A percentile compares a stretch with the other conserved stretches of the same genome.
Evolutionary conservation across 2,888 invertebrate genomes (phyloP).

Genomic region (Sarcophaga caerulescens): DNA sequence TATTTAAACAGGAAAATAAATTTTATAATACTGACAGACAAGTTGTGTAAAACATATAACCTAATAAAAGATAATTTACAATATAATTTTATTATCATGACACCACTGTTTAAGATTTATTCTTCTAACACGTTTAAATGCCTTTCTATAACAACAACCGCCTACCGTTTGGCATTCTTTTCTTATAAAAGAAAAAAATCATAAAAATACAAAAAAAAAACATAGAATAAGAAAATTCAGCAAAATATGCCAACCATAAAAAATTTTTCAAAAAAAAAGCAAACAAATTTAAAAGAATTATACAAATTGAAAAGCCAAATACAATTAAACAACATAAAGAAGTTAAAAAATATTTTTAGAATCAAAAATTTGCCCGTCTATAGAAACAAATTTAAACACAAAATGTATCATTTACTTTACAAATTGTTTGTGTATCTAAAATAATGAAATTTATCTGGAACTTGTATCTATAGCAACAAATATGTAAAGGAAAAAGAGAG

Average conservation of each 20-base stretch:
- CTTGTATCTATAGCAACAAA: not conserved
- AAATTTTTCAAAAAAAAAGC: not conserved
- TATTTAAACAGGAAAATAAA: too few relatives aligned
- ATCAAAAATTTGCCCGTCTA: slow-evolving; percentile 7
- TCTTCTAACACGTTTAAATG: slow-evolving; percentile 62
- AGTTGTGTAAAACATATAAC: too few relatives aligned
- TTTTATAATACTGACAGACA: too few relatives aligned
- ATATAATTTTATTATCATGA: not conserved
- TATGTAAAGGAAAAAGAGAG: not conserved
- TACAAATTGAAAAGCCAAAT: slow-evolving; percentile 3
- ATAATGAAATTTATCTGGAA: not conserved
- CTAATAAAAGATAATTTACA: too few relatives aligned
- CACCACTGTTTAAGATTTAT: slow-evolving; percentile 25
- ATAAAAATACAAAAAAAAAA: slow-evolving; percentile 30
- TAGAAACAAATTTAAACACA: not conserved
- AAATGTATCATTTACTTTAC: not conserved
- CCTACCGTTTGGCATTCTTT: slow-evolving; percentile 62
- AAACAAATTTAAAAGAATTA: slow-evolving; percentile 14
- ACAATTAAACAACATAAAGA: not conserved
- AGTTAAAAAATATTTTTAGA: slow-evolving; percentile 52
- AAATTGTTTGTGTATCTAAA: not conserved
- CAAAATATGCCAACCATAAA: slow-evolving; percentile 18
- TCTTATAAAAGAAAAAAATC: not conserved
- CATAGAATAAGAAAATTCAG: slow-evolving; percentile 17
- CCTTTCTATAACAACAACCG: slow-evolving; percentile 67